Conservation (phyloP, 2,888 invertebrate genomes). For the Gisinianus flammeolus region DNA sequence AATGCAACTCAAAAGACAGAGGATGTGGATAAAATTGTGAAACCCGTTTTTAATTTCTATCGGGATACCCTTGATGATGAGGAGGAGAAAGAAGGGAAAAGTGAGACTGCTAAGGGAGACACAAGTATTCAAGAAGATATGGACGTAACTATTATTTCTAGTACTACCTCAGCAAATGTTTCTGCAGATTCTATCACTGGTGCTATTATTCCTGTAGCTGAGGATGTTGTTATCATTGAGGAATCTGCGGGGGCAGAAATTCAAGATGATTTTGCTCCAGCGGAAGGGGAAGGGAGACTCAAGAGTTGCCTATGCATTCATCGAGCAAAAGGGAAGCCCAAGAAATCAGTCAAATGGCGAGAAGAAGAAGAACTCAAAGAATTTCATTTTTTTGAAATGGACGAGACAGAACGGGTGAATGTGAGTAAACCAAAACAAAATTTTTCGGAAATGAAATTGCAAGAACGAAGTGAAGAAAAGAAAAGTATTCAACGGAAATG, state of each 20-base stretch:
- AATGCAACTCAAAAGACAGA: constrained; percentile 21
- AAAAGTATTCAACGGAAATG: constrained; percentile 74
- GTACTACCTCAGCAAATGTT: not conserved
- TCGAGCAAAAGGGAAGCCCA: constrained; percentile 71
- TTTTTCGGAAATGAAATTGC: constrained; percentile 88
- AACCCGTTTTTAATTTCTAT: constrained; percentile 71
- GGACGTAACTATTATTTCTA: not conserved
- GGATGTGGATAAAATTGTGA: constrained; percentile 15
- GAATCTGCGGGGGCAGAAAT: constrained; percentile 22
- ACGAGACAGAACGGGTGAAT: constrained; percentile 94
- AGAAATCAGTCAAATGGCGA: constrained; percentile 82
- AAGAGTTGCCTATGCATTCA: constrained; percentile 76
- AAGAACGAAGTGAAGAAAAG: constrained; percentile 85
- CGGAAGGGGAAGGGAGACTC: constrained; percentile 46
- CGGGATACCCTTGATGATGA: constrained; percentile 82
- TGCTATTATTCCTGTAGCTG: not conserved
- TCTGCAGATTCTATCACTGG: not conserved
- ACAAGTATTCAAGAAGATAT: not conserved
- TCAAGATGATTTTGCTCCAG: constrained; percentile 45
- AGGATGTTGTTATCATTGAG: not conserved
- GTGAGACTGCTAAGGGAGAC: constrained; percentile 59
- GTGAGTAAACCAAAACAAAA: constrained; percentile 72
- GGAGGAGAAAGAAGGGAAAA: constrained; percentile 59
- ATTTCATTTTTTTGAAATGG: constrained; percentile 88
- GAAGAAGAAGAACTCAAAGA: constrained; percentile 79